phyloP scores from a whole-genome alignment of 1,140 invertebrate genomes.

The roundworm (Caenorhabditis elegans) region DNA sequence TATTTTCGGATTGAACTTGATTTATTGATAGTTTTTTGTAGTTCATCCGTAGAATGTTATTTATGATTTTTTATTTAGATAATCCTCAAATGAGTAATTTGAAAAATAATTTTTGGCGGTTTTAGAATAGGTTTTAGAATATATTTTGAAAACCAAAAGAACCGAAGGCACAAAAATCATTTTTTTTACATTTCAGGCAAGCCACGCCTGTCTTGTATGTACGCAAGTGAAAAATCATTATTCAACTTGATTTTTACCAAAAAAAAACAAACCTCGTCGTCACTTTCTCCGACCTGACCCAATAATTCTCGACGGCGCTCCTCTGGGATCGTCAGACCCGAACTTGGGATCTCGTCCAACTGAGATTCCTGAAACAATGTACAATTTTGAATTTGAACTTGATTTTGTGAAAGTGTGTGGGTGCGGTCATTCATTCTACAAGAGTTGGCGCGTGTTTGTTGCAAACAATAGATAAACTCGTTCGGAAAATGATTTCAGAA shows the following conservation, averaged over 20 bases:
- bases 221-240: too few relatives aligned
- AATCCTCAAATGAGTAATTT: too few relatives aligned
- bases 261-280: slow-evolving; percentile 25
- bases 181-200: too few relatives aligned
- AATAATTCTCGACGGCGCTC: slow-evolving; percentile 59
- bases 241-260: background rate
- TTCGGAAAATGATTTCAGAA: background rate
- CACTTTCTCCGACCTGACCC: slow-evolving; percentile 55
- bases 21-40: too few relatives aligned
- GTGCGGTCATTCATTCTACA: background rate
- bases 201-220: too few relatives aligned
- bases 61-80: too few relatives aligned
- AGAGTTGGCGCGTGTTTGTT: background rate
- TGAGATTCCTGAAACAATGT: slow-evolving; percentile 45
- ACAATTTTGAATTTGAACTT: background rate
- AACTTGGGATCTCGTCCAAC: slow-evolving; percentile 51
- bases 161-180: too few relatives aligned
- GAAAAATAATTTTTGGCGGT: too few relatives aligned
- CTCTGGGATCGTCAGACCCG: slow-evolving; percentile 60
- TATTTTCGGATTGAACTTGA: too few relatives aligned
- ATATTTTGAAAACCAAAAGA: too few relatives aligned
- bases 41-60: too few relatives aligned
- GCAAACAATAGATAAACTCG: background rate
- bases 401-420: background rate
- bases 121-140: too few relatives aligned